phyloP scores from a whole-genome alignment of 2,113 vertebrate species.

The Amblyopsis rosae region DNA sequence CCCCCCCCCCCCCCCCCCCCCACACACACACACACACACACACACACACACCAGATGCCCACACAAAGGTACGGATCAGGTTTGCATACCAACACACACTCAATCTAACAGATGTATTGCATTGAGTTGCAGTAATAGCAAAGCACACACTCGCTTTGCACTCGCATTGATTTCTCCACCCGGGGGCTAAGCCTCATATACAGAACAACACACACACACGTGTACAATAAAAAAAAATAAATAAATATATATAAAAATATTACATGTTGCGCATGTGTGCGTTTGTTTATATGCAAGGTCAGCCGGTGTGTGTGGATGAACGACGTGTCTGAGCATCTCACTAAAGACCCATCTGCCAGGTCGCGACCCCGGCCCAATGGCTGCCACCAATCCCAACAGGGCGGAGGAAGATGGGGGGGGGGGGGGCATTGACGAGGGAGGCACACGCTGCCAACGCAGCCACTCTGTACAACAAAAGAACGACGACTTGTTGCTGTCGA shows the following conservation, averaged over 20 bases:
- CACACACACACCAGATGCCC: conserved; percentile 12
- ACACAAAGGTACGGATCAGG: conserved; percentile 52
- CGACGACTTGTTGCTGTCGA: background rate
- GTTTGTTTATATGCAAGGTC: conserved; percentile 10
- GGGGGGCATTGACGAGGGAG: conserved; percentile 59
- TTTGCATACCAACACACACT: conserved; percentile 53
- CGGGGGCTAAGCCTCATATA: too few species aligned
- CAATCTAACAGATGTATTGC: conserved; percentile 37
- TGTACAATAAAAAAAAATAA: too few species aligned
- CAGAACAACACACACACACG: too few species aligned
- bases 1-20: background rate
- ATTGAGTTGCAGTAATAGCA: conserved; percentile 6
- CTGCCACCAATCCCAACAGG: conserved; percentile 57
- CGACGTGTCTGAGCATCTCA: background rate
- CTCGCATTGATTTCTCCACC: too few species aligned
- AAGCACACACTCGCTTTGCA: conserved; percentile 7
- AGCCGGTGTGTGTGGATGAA: conserved; percentile 21
- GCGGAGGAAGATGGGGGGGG: conserved; percentile 26
- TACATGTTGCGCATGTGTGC: conserved; percentile 4
- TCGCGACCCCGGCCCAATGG: conserved; percentile 65
- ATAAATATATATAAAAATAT: too few species aligned
- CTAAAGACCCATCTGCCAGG: conserved; percentile 73
- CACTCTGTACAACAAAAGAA: conserved; percentile 15
- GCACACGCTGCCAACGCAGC: conserved; percentile 60
- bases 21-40: conserved; percentile 27